Evolutionary conservation across 2,113 vertebrate genomes (phyloP).

Genomic region (Psettodes erumei): DNA sequence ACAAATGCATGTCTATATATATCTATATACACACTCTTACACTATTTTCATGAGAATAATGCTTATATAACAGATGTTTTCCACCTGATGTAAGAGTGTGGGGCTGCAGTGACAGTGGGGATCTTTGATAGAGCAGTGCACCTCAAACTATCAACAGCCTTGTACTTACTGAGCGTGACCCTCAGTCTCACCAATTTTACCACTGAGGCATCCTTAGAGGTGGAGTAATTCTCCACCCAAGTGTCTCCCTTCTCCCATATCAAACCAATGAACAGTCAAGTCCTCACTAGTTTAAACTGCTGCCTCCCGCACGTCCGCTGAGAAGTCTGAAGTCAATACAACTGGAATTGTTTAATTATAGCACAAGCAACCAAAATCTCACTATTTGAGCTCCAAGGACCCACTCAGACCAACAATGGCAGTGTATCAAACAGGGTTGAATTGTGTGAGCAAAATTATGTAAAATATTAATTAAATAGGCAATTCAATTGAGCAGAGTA

Average conservation of each 20-base stretch:
- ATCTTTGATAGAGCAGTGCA: background rate
- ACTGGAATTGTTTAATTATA: background rate
- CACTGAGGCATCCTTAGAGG: slow-evolving; percentile 28
- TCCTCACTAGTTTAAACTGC: slow-evolving; percentile 1
- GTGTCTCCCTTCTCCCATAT: slow-evolving; percentile 1
- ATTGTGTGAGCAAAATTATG: no score
- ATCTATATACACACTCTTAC: no score
- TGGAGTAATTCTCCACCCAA: slow-evolving; percentile 23
- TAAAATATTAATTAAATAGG: no score
- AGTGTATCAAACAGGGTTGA: no score
- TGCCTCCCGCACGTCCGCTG: background rate
- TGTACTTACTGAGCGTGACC: slow-evolving; percentile 21
- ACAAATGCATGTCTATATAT: no score
- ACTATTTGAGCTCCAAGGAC: background rate
- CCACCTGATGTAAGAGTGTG: background rate
- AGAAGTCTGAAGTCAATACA: background rate
- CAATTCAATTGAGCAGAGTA: no score
- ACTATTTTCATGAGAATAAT: background rate
- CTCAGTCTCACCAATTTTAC: slow-evolving; percentile 14
- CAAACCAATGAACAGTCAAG: slow-evolving; percentile 24
- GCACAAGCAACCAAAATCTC: background rate
- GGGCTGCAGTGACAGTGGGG: background rate
- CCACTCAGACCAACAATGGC: background rate
- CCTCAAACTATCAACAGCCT: background rate
- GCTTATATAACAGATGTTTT: background rate